phyloP scores from a whole-genome alignment of 2,113 vertebrate species.

The Psittacula cyanocephala region DNA sequence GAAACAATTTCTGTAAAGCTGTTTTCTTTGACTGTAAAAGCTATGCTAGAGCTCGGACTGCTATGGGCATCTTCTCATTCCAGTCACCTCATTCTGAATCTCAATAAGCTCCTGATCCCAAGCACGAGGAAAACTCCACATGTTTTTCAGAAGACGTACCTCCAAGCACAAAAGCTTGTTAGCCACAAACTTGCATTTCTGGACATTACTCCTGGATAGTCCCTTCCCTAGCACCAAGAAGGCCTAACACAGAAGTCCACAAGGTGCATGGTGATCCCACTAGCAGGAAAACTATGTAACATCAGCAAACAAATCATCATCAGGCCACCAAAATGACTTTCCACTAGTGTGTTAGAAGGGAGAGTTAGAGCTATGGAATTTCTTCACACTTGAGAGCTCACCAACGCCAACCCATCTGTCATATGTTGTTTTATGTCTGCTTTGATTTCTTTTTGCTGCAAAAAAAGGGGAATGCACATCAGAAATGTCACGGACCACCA shows the following conservation, averaged over 20 bases:
- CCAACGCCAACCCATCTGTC: not conserved
- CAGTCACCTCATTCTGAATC: not conserved
- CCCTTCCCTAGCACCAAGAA: not conserved
- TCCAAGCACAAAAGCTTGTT: not conserved
- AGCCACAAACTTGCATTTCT: not conserved
- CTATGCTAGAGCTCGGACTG: not conserved
- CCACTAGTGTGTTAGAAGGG: not conserved
- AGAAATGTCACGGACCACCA: slow-evolving; percentile 22
- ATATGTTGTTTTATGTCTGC: not conserved
- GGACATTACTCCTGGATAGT: not conserved
- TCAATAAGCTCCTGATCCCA: not conserved
- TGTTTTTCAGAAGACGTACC: not conserved
- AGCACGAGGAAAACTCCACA: not conserved
- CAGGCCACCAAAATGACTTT: not conserved
- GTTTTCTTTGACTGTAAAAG: not conserved
- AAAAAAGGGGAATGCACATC: not conserved
- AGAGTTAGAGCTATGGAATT: not conserved
- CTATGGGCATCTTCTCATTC: not conserved
- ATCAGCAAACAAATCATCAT: not conserved
- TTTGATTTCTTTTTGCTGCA: not conserved
- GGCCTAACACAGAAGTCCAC: not conserved
- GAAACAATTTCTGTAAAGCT: not conserved
- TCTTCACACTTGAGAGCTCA: slow-evolving; percentile 2
- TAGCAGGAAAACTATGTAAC: not conserved
- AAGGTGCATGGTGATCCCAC: not conserved